A percentile compares a stretch with the other conserved stretches of the same genome.
These are phyloP conservation scores for Peromyscus nudipes DNA, from an alignment of 2,797 vertebrate genomes.

Conservation along the genomic window DNA sequence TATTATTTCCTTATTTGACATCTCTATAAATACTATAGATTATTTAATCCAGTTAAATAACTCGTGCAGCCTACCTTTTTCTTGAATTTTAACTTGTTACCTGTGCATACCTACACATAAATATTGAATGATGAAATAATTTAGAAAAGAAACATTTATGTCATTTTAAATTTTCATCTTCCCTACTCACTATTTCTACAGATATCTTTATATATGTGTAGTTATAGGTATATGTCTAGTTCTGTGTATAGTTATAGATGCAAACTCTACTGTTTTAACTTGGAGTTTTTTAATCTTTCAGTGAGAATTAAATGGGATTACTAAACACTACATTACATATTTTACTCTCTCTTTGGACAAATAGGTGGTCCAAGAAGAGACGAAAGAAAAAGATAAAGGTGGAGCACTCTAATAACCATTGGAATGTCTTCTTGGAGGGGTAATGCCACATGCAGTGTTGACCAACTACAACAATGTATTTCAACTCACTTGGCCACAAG, in stretches of 20 bases:
- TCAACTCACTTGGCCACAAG: background rate
- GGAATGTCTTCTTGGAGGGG: background rate
- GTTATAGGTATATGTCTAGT: background rate
- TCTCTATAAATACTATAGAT: constrained; percentile 38
- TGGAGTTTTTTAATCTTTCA: background rate
- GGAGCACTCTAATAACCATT: background rate
- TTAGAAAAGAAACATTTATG: constrained; percentile 10
- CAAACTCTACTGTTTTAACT: background rate
- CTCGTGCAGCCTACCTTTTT: background rate
- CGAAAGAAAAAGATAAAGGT: background rate
- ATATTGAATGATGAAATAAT: background rate
- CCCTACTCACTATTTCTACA: background rate
- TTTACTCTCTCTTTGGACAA: constrained; percentile 7
- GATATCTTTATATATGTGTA: background rate
- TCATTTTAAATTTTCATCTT: constrained; percentile 16
- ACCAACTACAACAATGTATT: background rate
- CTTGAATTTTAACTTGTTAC: constrained; percentile 26
- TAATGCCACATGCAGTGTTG: background rate
- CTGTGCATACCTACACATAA: background rate
- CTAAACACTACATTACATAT: background rate
- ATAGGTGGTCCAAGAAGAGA: constrained; percentile 4
- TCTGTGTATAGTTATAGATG: background rate
- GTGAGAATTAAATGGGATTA: background rate
- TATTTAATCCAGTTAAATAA: constrained; percentile 41
- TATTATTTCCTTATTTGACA: constrained; percentile 70